Evolutionary conservation across 2,113 vertebrate genomes (phyloP).

Genomic region (Felis catus): DNA sequence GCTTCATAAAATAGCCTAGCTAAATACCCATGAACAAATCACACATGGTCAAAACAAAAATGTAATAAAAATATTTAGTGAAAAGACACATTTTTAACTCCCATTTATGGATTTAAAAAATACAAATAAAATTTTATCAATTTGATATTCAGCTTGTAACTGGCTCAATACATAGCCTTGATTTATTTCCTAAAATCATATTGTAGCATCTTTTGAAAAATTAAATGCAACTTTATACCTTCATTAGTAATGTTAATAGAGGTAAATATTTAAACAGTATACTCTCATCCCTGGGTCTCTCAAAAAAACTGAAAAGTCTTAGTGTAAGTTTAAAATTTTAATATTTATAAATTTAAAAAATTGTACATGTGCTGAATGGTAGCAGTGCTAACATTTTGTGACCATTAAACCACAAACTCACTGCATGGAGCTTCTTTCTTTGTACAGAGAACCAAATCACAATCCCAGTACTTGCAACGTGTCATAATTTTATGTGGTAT

Average conservation of each 20-base stretch:
- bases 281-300: conserved; percentile 75
- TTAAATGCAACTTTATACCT: conserved; percentile 74
- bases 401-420: conserved; percentile 80
- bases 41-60: conserved; percentile 83
- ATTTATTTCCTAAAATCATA: conserved; percentile 73
- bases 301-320: conserved; percentile 79
- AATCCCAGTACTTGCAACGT: conserved; percentile 55
- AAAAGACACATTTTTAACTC: conserved; percentile 80
- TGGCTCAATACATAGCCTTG: conserved; percentile 78
- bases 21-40: conserved; percentile 81
- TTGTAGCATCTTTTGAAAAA: conserved; percentile 78
- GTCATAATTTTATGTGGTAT: conserved; percentile 37
- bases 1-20: conserved; percentile 56
- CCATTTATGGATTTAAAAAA: conserved; percentile 80
- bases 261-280: conserved; percentile 78
- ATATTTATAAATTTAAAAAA: conserved; percentile 84
- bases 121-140: conserved; percentile 81
- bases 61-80: conserved; percentile 84
- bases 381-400: conserved; percentile 83
- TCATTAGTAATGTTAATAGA: conserved; percentile 76
- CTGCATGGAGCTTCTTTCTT: conserved; percentile 74
- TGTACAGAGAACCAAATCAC: conserved; percentile 70
- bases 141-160: conserved; percentile 78
- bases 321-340: conserved; percentile 78
- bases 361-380: conserved; percentile 80